Evolutionary conservation across 2,797 vertebrate genomes (phyloP), one percentile per base, ranked within the genome.

Genomic region (Ptychadena robeensis): DNA sequence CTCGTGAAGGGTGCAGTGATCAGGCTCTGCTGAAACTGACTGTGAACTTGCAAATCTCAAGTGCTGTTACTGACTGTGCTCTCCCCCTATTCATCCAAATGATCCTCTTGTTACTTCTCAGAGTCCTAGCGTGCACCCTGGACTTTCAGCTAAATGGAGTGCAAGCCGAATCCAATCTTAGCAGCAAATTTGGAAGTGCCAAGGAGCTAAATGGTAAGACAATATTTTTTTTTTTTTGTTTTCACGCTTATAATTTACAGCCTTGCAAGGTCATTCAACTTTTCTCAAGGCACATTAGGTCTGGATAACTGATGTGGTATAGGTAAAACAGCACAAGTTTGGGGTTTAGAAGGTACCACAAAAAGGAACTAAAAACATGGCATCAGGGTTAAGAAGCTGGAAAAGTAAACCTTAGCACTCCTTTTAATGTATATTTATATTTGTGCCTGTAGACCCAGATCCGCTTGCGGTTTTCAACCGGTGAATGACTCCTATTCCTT

Each of bases 121-220:
- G 57, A 81, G 70, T 85, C 83, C 94, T 98, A 92, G 94, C 94
- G 94, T 94, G 94, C 91, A 95, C 96, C 94, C 91, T 93, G 90
- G 89, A 89, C 91, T 94, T 95, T 93, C 96, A 92, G 90, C 94
- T 92, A 86, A 92, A 91, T 91, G 95, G 95, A 87, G 92, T 94
- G 89, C 93, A 87, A 89, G 96, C 96, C 85, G 96, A 98, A 91
- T 95, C 96, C 88, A 95, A 92, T 92, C 94, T 95, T 86, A 93
- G 94, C 91, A 94, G 92, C 92, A 98, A 98, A 89, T 94, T 94
- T 86, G 90, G 95, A 91, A 92, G 89, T 91, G 88, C 93, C 89
- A 98, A 99, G 90, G 96, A 99, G 82, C 97, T 95, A 85, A 98
- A 98, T 94, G 97, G 97, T 98, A 92, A 94, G 94, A 27, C 37